Conservation (phyloP, 2,888 invertebrate species). For the Stenolophus ochropezus region DNA sequence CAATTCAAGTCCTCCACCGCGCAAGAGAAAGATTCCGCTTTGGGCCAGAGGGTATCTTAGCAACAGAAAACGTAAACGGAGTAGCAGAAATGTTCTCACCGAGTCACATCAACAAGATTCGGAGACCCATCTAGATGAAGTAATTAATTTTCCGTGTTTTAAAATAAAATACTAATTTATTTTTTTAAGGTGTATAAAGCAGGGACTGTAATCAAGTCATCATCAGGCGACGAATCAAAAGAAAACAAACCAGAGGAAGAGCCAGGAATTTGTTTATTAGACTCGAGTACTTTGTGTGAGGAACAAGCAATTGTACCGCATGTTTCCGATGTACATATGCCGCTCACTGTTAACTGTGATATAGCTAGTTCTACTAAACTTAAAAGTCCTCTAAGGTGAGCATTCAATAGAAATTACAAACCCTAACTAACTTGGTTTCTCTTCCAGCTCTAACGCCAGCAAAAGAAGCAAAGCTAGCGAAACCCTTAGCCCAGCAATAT, state of each 20-base stretch:
- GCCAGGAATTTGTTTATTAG: slow-evolving; percentile 20
- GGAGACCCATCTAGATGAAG: slow-evolving; percentile 29
- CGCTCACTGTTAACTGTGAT: slow-evolving; percentile 70
- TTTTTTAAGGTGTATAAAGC: slow-evolving; percentile 63
- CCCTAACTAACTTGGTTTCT: not conserved
- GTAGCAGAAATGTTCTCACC: slow-evolving; percentile 68
- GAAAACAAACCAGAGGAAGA: slow-evolving; percentile 65
- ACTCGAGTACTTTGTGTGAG: slow-evolving; percentile 41
- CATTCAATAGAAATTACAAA: not conserved
- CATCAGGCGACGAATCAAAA: slow-evolving; percentile 69
- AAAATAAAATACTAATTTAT: not conserved
- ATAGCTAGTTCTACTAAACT: slow-evolving; percentile 63
- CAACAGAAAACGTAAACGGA: slow-evolving; percentile 72
- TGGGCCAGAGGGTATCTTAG: slow-evolving; percentile 76
- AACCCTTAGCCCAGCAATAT: slow-evolving; percentile 54
- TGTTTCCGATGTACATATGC: slow-evolving; percentile 62
- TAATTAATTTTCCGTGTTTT: not conserved
- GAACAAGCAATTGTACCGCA: slow-evolving; percentile 49
- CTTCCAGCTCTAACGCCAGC: slow-evolving; percentile 47
- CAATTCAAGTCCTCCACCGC: slow-evolving; percentile 65
- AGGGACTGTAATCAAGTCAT: slow-evolving; percentile 54
- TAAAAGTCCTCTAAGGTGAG: slow-evolving; percentile 65
- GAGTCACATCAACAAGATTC: slow-evolving; percentile 59
- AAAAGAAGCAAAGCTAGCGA: slow-evolving; percentile 55
- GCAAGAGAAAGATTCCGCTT: slow-evolving; percentile 72